Conservation (phyloP, 2,113 vertebrate species). For the Hemicordylus capensis region DNA sequence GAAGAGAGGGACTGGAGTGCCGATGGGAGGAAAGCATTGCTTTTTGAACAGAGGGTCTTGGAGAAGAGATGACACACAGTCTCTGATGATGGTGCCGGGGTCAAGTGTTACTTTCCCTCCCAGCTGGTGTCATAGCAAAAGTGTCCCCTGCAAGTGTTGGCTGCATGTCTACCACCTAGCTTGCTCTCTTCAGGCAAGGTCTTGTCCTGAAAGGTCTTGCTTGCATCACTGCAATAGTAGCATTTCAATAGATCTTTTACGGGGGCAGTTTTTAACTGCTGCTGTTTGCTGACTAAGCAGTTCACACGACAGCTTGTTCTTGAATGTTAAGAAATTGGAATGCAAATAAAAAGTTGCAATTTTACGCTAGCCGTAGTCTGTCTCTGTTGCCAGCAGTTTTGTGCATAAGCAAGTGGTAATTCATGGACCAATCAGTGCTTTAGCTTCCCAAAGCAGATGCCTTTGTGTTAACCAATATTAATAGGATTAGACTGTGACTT, state of each 20-base stretch:
- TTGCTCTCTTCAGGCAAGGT: background rate
- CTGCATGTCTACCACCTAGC: background rate
- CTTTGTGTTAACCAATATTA: background rate
- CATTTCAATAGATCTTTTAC: background rate
- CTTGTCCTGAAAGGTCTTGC: background rate
- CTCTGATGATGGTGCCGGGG: background rate
- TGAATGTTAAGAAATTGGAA: background rate
- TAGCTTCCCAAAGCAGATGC: no score
- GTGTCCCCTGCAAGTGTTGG: background rate
- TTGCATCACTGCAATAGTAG: background rate
- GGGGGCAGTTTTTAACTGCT: background rate
- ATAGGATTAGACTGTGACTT: background rate
- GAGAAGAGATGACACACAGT: background rate
- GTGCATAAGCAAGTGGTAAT: background rate
- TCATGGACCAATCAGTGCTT: background rate
- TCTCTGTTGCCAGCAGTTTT: background rate
- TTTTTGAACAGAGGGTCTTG: background rate
- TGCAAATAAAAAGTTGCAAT: background rate
- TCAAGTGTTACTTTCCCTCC: background rate
- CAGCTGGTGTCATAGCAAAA: background rate
- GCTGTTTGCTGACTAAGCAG: background rate
- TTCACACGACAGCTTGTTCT: background rate
- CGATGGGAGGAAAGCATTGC: background rate
- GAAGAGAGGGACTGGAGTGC: background rate
- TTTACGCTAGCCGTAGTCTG: background rate